Percentiles rank a stretch among this genome's conserved stretches.
phyloP scores from a whole-genome alignment of 2,113 vertebrate species.

The Nyctereutes procyonoides region DNA sequence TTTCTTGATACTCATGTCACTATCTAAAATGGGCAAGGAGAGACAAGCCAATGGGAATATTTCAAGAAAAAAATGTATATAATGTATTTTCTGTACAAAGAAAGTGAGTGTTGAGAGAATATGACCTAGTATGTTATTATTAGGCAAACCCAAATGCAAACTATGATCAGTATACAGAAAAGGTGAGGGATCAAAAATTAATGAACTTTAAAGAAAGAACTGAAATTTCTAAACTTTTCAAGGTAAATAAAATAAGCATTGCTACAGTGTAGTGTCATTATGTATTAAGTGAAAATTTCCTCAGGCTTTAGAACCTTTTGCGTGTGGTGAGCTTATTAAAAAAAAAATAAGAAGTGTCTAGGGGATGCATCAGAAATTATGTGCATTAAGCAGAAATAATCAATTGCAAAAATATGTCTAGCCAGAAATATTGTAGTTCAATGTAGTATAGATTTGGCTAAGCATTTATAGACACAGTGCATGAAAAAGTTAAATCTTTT shows the following conservation, averaged over 20 bases:
- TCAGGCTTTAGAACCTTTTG: slow-evolving; percentile 10
- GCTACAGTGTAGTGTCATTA: background rate
- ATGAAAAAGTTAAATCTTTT: slow-evolving; percentile 66
- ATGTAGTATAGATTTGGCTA: background rate
- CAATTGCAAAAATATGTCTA: slow-evolving; percentile 42
- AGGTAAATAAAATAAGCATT: slow-evolving; percentile 33
- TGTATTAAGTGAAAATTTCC: slow-evolving; percentile 31
- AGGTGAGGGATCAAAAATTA: slow-evolving; percentile 3
- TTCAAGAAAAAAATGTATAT: background rate
- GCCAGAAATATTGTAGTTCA: slow-evolving; percentile 35
- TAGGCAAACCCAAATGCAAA: background rate
- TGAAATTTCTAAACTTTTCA: slow-evolving; percentile 7
- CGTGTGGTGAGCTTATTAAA: background rate
- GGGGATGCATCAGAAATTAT: slow-evolving; percentile 42
- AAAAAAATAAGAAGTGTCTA: background rate
- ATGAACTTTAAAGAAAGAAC: background rate
- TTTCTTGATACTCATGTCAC: background rate
- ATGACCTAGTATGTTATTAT: background rate
- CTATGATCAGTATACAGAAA: background rate
- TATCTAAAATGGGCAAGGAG: background rate
- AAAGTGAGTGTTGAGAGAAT: background rate
- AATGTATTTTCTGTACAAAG: background rate
- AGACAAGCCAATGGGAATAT: background rate
- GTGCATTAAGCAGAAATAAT: slow-evolving; percentile 46
- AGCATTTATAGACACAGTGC: slow-evolving; percentile 19